Conservation (phyloP, 2,113 vertebrate genomes). For the Grammomys surdaster region DNA sequence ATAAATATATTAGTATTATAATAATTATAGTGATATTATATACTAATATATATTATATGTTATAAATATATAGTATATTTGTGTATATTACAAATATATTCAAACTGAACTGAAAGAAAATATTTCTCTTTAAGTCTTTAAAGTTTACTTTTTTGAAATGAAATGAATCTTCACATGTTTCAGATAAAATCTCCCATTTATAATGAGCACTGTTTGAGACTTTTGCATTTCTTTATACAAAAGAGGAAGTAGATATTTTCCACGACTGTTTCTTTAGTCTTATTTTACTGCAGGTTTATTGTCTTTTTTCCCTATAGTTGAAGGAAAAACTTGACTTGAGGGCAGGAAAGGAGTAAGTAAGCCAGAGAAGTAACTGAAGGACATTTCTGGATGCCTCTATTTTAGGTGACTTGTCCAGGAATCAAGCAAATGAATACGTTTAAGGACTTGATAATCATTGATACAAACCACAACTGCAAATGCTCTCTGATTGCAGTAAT, state of each 20-base stretch:
- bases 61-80: too few relatives aligned
- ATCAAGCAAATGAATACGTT: conserved; percentile 53
- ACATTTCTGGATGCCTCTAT: conserved; percentile 14
- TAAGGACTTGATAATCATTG: conserved; percentile 60
- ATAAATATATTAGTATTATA: not conserved
- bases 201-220: conserved; percentile 63
- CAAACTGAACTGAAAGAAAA: conserved; percentile 18
- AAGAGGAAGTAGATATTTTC: conserved; percentile 67
- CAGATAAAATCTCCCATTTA: conserved; percentile 58
- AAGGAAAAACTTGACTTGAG: conserved; percentile 28
- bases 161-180: conserved; percentile 70
- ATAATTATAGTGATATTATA: too few relatives aligned
- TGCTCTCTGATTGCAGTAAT: conserved; percentile 76
- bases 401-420: conserved; percentile 71
- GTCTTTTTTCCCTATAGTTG: conserved; percentile 58
- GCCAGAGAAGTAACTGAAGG: conserved; percentile 57
- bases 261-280: conserved; percentile 43
- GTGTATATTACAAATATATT: conserved; percentile 25
- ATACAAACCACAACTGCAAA: conserved; percentile 53
- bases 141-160: conserved; percentile 67
- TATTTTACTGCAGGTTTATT: conserved; percentile 10
- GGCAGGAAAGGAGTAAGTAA: not conserved
- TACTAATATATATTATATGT: too few relatives aligned
- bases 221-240: conserved; percentile 63
- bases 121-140: conserved; percentile 55